Evolutionary conservation across 2,888 invertebrate species (phyloP).

Genomic region (Monoplex corrugatus): DNA sequence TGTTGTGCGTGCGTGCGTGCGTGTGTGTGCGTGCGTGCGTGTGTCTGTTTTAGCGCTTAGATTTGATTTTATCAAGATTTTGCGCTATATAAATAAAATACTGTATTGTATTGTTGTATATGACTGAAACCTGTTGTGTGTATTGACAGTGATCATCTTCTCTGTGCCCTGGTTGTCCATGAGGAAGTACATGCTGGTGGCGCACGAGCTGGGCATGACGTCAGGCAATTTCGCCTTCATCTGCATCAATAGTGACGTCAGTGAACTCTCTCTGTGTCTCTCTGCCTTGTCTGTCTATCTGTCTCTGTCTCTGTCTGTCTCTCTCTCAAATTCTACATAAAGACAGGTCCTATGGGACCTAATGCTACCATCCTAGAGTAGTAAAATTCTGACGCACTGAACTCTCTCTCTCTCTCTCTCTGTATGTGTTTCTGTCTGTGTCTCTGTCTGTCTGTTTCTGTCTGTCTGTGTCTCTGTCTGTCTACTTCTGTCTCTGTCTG

Average conservation of each 20-base stretch:
- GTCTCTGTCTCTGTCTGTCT: no score
- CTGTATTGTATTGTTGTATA: no score
- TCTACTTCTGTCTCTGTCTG: not conserved
- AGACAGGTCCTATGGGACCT: no score
- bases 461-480: constrained; percentile 20
- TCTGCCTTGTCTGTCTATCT: not conserved
- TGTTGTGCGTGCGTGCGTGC: not conserved
- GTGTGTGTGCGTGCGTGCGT: no score
- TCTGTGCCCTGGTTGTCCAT: constrained; percentile 73
- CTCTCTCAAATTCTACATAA: no score
- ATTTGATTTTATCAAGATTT: no score
- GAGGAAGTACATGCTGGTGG: constrained; percentile 74
- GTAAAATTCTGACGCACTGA: no score
- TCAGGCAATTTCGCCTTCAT: constrained; percentile 77
- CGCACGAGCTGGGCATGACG: constrained; percentile 75
- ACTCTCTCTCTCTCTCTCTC: not conserved
- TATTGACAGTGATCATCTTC: constrained; percentile 71
- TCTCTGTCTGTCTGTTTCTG: not conserved
- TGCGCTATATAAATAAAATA: no score
- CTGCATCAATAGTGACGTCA: constrained; percentile 75
- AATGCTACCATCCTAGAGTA: no score
- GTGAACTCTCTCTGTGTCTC: constrained; percentile 43
- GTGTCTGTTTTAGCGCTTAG: no score
- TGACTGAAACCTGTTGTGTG: no score
- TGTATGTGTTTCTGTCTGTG: not conserved